These are phyloP conservation scores for Orthosia cruda DNA, from an alignment of 2,888 invertebrate species.

Conservation along the genomic window DNA sequence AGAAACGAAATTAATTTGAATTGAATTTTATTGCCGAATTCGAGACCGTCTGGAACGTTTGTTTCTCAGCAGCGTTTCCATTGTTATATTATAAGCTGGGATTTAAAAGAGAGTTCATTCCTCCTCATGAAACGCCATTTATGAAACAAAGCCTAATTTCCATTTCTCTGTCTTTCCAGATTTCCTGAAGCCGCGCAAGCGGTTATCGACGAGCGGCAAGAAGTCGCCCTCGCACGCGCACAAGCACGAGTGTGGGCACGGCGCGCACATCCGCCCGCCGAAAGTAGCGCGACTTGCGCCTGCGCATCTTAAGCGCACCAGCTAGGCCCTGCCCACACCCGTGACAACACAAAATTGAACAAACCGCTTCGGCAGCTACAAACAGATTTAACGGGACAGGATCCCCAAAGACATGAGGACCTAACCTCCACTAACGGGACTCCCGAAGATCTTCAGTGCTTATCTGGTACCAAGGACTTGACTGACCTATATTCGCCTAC, in stretches of 20 bases:
- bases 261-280: constrained; percentile 89
- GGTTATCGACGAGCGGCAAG: constrained; percentile 89
- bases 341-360: constrained; percentile 73
- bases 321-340: constrained; percentile 79
- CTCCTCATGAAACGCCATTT: constrained; percentile 7
- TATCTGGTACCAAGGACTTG: constrained; percentile 57
- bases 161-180: constrained; percentile 89
- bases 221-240: constrained; percentile 88
- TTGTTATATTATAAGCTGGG: constrained; percentile 47
- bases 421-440: constrained; percentile 8
- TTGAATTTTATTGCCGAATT: constrained; percentile 64
- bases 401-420: constrained; percentile 34
- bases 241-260: constrained; percentile 88
- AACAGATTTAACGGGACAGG: constrained; percentile 42
- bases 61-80: constrained; percentile 35
- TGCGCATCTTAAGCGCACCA: constrained; percentile 86
- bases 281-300: constrained; percentile 88
- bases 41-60: constrained; percentile 50
- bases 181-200: constrained; percentile 93
- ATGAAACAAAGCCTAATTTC: constrained; percentile 44
- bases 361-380: constrained; percentile 71
- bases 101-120: not conserved
- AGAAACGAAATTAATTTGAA: constrained; percentile 56
- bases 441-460: constrained; percentile 31
- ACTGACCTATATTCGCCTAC: constrained; percentile 66